These are phyloP conservation scores for roundworm (Caenorhabditis elegans) DNA, from an alignment of 1,140 invertebrate species.

Conservation along the genomic window DNA sequence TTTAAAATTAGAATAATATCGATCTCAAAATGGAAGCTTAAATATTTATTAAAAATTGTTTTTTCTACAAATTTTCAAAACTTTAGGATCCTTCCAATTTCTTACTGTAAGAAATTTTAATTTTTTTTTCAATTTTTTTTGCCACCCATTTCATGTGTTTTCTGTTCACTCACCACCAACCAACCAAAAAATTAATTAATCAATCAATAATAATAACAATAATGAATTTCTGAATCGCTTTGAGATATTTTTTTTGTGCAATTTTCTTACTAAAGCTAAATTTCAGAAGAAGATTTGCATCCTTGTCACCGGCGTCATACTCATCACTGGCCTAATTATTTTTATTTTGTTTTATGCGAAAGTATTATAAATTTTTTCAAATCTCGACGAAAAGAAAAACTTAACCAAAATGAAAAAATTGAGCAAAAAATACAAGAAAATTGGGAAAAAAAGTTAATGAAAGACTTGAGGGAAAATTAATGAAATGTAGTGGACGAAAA, in stretches of 20 bases:
- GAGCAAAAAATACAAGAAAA: no score
- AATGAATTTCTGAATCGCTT: not conserved
- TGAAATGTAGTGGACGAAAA: no score
- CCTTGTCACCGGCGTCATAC: conserved; percentile 37
- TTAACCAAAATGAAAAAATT: no score
- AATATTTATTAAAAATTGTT: not conserved
- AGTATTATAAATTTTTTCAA: conserved; percentile 10
- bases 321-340: conserved; percentile 38
- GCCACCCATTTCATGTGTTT: not conserved
- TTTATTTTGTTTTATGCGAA: conserved; percentile 45
- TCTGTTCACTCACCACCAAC: not conserved
- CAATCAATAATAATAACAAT: no score
- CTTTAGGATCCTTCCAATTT: not conserved
- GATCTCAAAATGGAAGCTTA: not conserved
- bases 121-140: not conserved
- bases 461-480: no score
- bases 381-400: no score
- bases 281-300: conserved; percentile 55
- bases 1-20: not conserved
- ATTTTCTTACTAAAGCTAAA: no score
- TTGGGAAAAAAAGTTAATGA: no score
- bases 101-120: not conserved
- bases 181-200: not conserved
- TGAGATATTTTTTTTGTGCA: not conserved
- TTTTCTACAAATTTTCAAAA: not conserved